These are phyloP conservation scores for Maniola jurtina DNA, from an alignment of 1,140 invertebrate genomes.

Conservation along the genomic window DNA sequence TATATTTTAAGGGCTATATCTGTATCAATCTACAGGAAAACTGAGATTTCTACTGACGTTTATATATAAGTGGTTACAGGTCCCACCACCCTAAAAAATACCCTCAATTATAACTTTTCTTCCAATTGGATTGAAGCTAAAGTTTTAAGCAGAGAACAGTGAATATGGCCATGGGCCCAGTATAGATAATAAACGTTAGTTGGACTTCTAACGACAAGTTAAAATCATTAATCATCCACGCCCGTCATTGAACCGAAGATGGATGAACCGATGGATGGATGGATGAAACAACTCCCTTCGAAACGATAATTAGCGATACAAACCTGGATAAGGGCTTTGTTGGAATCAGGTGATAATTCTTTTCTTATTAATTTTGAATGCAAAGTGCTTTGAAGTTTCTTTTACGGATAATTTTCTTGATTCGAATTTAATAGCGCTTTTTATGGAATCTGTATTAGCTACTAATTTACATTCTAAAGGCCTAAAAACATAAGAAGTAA, in stretches of 20 bases:
- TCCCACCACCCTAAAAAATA: too few species aligned
- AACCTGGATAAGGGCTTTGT: slow-evolving; percentile 36
- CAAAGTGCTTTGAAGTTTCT: slow-evolving; percentile 19
- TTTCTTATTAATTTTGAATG: slow-evolving; percentile 42
- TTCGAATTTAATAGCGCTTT: slow-evolving; percentile 1
- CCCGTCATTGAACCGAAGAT: slow-evolving; percentile 50
- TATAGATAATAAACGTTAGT: slow-evolving; percentile 10
- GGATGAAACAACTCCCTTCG: slow-evolving; percentile 39
- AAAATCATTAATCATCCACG: slow-evolving; percentile 51
- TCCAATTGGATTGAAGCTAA: not conserved
- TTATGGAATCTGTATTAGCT: not conserved
- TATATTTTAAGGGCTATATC: too few species aligned
- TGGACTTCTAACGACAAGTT: slow-evolving; percentile 41
- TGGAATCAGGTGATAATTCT: slow-evolving; percentile 50
- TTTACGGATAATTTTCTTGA: slow-evolving; percentile 9
- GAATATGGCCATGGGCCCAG: slow-evolving; percentile 18
- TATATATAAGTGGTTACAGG: too few species aligned
- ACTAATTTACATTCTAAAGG: not conserved
- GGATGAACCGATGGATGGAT: slow-evolving; percentile 38
- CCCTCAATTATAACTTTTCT: not conserved
- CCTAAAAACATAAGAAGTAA: too few species aligned
- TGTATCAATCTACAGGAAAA: too few species aligned
- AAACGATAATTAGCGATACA: slow-evolving; percentile 44
- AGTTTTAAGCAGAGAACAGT: slow-evolving; percentile 27
- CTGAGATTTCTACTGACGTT: too few species aligned